phyloP scores from a whole-genome alignment of 2,797 vertebrate genomes.

The Artibeus lituratus region DNA sequence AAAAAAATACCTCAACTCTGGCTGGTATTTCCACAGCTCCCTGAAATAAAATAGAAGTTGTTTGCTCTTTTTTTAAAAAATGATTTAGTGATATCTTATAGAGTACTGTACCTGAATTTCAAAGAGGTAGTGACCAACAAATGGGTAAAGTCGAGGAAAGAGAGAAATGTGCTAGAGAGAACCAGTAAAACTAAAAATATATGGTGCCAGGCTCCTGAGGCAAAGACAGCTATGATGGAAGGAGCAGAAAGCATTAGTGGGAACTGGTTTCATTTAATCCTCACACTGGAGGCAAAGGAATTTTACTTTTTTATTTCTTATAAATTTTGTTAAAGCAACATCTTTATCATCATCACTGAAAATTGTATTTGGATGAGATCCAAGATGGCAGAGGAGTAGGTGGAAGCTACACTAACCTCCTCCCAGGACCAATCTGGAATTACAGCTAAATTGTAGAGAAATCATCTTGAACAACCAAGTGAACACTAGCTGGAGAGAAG shows the following conservation, averaged over 20 bases:
- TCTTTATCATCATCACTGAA: not conserved
- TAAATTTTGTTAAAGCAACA: not conserved
- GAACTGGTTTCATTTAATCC: not conserved
- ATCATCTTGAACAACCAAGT: too few relatives aligned
- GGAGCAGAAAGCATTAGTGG: not conserved
- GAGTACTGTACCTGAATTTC: slow-evolving; percentile 46
- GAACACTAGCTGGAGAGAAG: too few relatives aligned
- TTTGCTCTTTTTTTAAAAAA: slow-evolving; percentile 27
- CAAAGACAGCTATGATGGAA: not conserved
- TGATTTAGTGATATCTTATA: slow-evolving; percentile 43
- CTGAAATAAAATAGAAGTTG: slow-evolving; percentile 7
- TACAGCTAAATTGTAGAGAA: too few relatives aligned
- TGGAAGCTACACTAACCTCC: too few relatives aligned
- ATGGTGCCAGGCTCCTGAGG: not conserved
- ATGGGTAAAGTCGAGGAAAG: slow-evolving; percentile 6
- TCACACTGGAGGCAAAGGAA: not conserved
- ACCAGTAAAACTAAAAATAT: slow-evolving; percentile 37
- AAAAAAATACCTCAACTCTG: not conserved
- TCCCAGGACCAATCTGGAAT: too few relatives aligned
- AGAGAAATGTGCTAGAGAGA: slow-evolving; percentile 29
- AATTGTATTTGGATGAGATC: not conserved
- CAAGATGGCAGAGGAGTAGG: too few relatives aligned
- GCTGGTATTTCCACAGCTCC: slow-evolving; percentile 22
- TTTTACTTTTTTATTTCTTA: slow-evolving; percentile 35
- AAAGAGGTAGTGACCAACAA: slow-evolving; percentile 27